A percentile compares a stretch with the other conserved stretches of the same genome.
phyloP scores from a whole-genome alignment of 2,113 vertebrate species.

The Sturnus vulgaris region DNA sequence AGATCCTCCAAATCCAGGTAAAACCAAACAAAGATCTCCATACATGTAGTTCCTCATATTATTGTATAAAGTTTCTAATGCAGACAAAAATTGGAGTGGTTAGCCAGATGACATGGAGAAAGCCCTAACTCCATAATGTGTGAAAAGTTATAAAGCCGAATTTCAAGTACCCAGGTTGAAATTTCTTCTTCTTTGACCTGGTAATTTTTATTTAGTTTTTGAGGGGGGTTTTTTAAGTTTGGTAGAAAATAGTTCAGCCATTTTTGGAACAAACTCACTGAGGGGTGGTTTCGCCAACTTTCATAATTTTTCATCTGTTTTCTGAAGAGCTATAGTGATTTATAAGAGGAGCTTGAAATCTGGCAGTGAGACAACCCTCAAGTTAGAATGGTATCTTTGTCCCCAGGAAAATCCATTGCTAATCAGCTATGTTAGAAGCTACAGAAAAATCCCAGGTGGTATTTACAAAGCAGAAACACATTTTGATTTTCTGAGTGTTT shows the following conservation, averaged over 20 bases:
- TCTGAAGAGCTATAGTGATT: not conserved
- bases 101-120: not conserved
- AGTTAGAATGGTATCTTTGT: not conserved
- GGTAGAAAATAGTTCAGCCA: not conserved
- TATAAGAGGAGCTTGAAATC: not conserved
- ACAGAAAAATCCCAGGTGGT: not conserved
- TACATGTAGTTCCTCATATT: not conserved
- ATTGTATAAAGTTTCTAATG: not conserved
- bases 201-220: not conserved
- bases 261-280: constrained; percentile 2
- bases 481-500: not conserved
- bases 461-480: not conserved
- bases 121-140: not conserved
- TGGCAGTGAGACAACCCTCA: not conserved
- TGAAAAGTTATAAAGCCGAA: not conserved
- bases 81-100: not conserved
- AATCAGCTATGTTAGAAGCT: not conserved
- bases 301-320: not conserved
- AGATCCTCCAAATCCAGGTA: not conserved
- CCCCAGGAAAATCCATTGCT: not conserved
- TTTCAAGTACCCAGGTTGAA: not conserved
- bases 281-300: not conserved
- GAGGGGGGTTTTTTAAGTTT: not conserved
- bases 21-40: not conserved
- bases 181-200: not conserved